Percentiles rank a stretch among this genome's conserved stretches.
phyloP scores from a whole-genome alignment of 2,113 vertebrate genomes.

The Cyanoderma ruficeps region DNA sequence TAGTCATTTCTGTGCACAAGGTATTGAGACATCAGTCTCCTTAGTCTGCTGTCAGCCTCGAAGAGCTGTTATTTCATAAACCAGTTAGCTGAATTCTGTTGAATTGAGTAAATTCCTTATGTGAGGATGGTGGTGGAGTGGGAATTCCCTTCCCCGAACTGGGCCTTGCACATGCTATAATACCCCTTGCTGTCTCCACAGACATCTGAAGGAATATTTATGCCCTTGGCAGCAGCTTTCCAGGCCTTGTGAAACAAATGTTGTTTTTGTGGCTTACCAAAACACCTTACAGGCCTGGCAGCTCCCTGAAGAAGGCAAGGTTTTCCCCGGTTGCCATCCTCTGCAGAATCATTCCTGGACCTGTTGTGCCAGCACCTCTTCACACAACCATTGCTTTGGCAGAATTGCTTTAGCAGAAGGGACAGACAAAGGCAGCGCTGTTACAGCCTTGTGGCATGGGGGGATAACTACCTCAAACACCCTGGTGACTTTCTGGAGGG shows the following conservation, averaged over 20 bases:
- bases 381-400: background rate
- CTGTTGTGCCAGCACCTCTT: background rate
- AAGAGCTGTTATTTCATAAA: background rate
- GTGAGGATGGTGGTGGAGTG: background rate
- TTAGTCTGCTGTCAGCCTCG: background rate
- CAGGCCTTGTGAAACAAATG: background rate
- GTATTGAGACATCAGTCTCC: background rate
- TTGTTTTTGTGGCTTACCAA: background rate
- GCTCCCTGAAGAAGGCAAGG: background rate
- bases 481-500: background rate
- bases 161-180: background rate
- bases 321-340: background rate
- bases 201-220: background rate
- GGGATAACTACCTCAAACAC: background rate
- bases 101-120: background rate
- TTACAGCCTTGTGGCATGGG: background rate
- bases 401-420: background rate
- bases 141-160: background rate
- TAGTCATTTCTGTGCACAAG: background rate
- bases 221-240: background rate
- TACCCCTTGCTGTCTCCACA: background rate
- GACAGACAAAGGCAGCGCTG: background rate
- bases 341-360: background rate
- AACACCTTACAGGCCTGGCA: background rate
- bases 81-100: background rate